Evolutionary conservation across 2,888 invertebrate species (phyloP).

Genomic region (Dasysyrphus albostriatus): DNA sequence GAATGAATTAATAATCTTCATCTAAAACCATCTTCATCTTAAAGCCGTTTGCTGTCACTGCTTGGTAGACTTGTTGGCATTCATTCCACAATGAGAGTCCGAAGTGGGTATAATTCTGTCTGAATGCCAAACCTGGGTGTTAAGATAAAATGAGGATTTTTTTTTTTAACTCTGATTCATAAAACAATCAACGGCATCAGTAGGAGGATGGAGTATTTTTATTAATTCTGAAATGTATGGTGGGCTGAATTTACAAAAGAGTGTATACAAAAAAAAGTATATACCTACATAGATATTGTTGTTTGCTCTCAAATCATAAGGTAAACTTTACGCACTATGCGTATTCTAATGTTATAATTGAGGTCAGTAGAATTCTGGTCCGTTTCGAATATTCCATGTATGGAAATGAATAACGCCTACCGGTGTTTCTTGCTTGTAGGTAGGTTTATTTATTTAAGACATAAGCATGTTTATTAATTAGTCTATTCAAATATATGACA

Average conservation of each 20-base stretch:
- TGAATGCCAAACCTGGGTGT: conserved; percentile 55
- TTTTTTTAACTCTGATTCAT: conserved; percentile 33
- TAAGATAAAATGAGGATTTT: neutral
- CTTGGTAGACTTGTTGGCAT: conserved; percentile 53
- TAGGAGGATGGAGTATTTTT: conserved; percentile 55
- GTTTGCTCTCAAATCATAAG: neutral
- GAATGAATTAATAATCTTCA: neutral
- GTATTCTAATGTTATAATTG: conserved; percentile 34
- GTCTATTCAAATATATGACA: conserved; percentile 27
- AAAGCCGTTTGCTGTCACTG: neutral
- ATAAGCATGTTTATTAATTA: conserved; percentile 34
- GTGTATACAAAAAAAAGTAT: neutral
- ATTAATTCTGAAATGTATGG: conserved; percentile 4
- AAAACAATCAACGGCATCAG: conserved; percentile 17
- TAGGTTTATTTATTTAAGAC: neutral
- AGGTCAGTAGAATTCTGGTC: conserved; percentile 59
- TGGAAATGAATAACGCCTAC: conserved; percentile 52
- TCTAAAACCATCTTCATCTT: conserved; percentile 6
- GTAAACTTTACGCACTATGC: conserved; percentile 15
- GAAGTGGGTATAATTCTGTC: conserved; percentile 31
- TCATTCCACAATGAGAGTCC: conserved; percentile 14
- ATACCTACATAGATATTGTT: neutral
- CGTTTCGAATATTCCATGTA: conserved; percentile 37
- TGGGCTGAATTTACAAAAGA: conserved; percentile 6
- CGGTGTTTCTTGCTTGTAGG: neutral